Base-by-base conservation (phyloP, 2,113 vertebrate species). In the Boulengeromyrus knoepffleri region DNA sequence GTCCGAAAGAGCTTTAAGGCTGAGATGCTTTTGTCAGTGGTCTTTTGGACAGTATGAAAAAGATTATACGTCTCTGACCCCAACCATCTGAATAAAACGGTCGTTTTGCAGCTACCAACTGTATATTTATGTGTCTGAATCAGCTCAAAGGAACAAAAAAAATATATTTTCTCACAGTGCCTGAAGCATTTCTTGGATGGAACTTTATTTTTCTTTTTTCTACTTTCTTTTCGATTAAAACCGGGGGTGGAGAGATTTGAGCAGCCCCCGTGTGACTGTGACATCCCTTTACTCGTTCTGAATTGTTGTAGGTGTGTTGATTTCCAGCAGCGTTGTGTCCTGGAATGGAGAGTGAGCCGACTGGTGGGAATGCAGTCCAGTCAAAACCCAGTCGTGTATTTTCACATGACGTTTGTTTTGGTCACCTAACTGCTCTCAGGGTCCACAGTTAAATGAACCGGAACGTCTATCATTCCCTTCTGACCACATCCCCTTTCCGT, bases 61-160 rank as follows among this genome's bases (percentile, higher is more conserved):
- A 56, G 97, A 97, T 97, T 95, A 97, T 97, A 97, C 97, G 97
- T 97, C 97, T 98, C 96, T 98, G 97, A 98, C 97, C 98, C 97
- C 97, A 96, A 97, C 97, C 95, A 98, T 97, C 96, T 97, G 96
- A 99, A 99, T 99, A 99, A 99, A 99, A 98, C 97, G 97, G 97
- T 97, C 98, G 98, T 98, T 99, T 99, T 99, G 97, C 97, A 99
- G 97, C 97, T 97, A 95, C 96, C 96, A 95, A 93, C 95, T 19
- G 13, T 96, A 95, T 92, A 93, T 95, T 91, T 93, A 19, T 31
- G 49, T 39, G 8, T 31, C 27, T 87, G 49, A 53, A 39, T 31
- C n/a, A 53, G 6, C 47, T 50, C 17, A 39, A 56, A 87, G 49
- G 50, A 27, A 53, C 50, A 56, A 39, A 87, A 87, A 87, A 87